Base-by-base conservation (phyloP, 2,797 vertebrate genomes). In the Schizopygopsis malacanthus region DNA sequence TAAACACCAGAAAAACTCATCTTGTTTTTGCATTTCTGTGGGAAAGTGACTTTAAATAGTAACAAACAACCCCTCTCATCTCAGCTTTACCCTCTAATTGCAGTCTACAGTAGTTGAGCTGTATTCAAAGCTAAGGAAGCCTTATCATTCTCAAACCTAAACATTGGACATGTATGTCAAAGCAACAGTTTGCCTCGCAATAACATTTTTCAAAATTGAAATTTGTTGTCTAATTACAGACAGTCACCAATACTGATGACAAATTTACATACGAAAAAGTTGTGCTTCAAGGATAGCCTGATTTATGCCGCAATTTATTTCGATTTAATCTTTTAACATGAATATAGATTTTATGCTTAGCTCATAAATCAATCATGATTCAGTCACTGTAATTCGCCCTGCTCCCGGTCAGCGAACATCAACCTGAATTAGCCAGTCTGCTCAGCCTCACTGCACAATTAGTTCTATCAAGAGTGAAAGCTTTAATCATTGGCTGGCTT, bases 401-500 rank as follows among this genome's bases (percentile, higher is more conserved):
- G 61, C 54, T 85, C 82, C 89, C 88, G 88, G 87, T 84, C 87
- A 93, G 93, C 82, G 90, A 92, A 94, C 94, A 94, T 95, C 94
- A 94, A 93, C 94, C 93, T 93, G 92, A 92, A 93, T 91, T 92
- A 94, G 92, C 92, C 93, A 91, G 93, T 94, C 94, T 95, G 94
- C 93, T 95, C 93, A 93, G 93, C 92, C 92, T 95, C 94, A 95
- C 93, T 91, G 91, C 91, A 93, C 94, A 96, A 96, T 96, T 95
- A 95, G 94, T 91, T 94, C 93, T 94, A 95, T 95, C 94, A 94
- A 93, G 93, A 95, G 92, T 94, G 95, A 95, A 95, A 94, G 94
- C 94, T 94, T 93, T 95, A 95, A 96, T 95, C 95, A 96, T 94
- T 95, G 93, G 92, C 92, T 94, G 92, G 92, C 93, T 93, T 94